A percentile compares a stretch with the other conserved stretches of the same genome.
phyloP scores from a whole-genome alignment of 2,113 vertebrate species.

The Aepyceros melampus region DNA sequence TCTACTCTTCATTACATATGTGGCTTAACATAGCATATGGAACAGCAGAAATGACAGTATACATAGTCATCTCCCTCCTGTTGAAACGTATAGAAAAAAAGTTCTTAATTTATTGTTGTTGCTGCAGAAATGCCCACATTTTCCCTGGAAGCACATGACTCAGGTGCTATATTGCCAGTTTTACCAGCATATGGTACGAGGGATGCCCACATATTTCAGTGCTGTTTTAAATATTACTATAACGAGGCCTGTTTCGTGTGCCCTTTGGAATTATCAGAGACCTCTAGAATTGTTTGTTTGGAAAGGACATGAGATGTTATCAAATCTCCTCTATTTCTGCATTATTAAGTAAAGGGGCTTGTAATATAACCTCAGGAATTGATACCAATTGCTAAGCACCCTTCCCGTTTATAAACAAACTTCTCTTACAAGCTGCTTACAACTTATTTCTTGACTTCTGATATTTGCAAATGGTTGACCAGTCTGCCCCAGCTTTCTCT shows the following conservation, averaged over 20 bases:
- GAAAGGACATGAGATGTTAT: not conserved
- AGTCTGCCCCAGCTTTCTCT: not conserved
- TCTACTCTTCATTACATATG: slow-evolving; percentile 18
- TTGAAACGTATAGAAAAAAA: slow-evolving; percentile 17
- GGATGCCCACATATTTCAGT: not conserved
- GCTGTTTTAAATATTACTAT: not conserved
- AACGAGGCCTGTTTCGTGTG: not conserved
- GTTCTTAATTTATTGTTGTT: not conserved
- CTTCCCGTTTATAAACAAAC: not conserved
- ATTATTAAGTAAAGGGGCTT: not conserved
- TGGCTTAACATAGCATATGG: slow-evolving; percentile 19
- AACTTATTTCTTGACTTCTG: not conserved
- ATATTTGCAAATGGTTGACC: not conserved
- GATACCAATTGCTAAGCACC: not conserved
- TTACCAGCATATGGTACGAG: not conserved
- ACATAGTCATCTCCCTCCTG: not conserved
- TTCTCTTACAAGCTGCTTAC: not conserved
- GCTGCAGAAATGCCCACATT: not conserved
- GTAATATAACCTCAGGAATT: not conserved
- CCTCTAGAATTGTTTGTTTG: not conserved
- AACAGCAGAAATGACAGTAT: not conserved
- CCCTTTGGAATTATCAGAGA: not conserved
- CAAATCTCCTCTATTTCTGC: not conserved
- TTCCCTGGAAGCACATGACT: not conserved
- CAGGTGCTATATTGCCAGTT: not conserved